Evolutionary conservation across 2,888 invertebrate species (phyloP), one percentile per base, ranked within the genome.

Genomic region (Sinhomidia bicolor): DNA sequence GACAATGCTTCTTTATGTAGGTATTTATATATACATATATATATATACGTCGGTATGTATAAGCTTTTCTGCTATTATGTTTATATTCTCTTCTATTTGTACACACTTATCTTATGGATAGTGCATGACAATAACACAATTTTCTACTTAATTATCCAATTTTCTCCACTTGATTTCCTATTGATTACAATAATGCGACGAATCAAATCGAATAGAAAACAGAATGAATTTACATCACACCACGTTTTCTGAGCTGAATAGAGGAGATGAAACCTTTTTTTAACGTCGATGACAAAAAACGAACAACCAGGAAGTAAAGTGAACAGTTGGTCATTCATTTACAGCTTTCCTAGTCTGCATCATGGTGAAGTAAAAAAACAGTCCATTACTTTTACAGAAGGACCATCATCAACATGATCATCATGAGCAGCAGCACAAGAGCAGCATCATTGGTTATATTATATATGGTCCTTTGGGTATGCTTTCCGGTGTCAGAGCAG

Each of bases 401-500:
- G 29, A 51, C 17, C 36, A 36, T 78, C 29, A 47, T 44, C 44
- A 74, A 44, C 26, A 47, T 74, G 14, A 47, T 74, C 47, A 9
- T 12, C 51, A 51, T n/a, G 5, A 74, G 12, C 12, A 65, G 62
- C 26, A 54, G 36, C 23, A 36, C 4, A 12, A 29, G 78, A 89
- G 17, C 57, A 65, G 76, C 79, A 80, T 80, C 79, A 80, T 80
- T 80, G 62, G 74, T 29, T 57, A 47, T 85, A 85, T 78, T 78
- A 74, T 84, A 41, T 85, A 47, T 44, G 47, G 65, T 88, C 88
- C 88, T 88, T 57, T 62, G 88, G 88, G 88, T 88, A 88, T 88
- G 88, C 88, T 88, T 88, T 88, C 88, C 47, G 85, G 90, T 91
- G 90, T 91, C 90, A 92, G 91, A 87, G 82, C 91, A 87, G 88